phyloP scores from a whole-genome alignment of 2,888 invertebrate species.

The Augiades crinisus region DNA sequence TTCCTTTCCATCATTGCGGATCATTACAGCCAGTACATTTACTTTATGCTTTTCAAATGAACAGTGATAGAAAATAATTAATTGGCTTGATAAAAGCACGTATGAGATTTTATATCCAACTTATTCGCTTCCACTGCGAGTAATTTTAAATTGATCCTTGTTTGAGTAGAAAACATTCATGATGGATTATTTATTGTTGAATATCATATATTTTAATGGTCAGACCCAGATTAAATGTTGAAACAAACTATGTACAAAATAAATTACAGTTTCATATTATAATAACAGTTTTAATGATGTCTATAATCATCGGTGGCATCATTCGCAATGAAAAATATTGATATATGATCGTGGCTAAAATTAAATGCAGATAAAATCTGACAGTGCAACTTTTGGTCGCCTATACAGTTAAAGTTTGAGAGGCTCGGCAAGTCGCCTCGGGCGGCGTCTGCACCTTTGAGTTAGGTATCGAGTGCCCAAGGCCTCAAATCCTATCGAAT shows the following conservation, averaged over 20 bases:
- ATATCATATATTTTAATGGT: neutral
- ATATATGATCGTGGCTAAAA: neutral
- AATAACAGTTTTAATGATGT: too few species aligned
- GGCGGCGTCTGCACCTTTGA: conserved; percentile 8
- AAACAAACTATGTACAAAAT: too few species aligned
- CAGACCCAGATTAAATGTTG: too few species aligned
- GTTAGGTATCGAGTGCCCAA: neutral
- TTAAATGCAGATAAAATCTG: neutral
- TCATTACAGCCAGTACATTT: conserved; percentile 14
- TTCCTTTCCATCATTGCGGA: conserved; percentile 4
- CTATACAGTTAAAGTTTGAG: neutral
- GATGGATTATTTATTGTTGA: neutral
- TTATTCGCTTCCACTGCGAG: neutral
- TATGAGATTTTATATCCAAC: conserved; percentile 7
- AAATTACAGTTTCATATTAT: too few species aligned
- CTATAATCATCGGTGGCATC: too few species aligned
- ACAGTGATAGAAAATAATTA: conserved; percentile 12
- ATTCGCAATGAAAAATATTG: too few species aligned
- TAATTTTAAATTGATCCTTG: neutral
- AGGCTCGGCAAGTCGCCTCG: neutral
- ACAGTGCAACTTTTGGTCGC: neutral
- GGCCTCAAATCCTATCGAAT: neutral
- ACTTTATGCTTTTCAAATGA: conserved; percentile 10
- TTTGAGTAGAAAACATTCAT: neutral
- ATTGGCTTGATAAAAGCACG: conserved; percentile 12